phyloP scores from a whole-genome alignment of 2,797 vertebrate genomes.

The Enteromius radiatus region DNA sequence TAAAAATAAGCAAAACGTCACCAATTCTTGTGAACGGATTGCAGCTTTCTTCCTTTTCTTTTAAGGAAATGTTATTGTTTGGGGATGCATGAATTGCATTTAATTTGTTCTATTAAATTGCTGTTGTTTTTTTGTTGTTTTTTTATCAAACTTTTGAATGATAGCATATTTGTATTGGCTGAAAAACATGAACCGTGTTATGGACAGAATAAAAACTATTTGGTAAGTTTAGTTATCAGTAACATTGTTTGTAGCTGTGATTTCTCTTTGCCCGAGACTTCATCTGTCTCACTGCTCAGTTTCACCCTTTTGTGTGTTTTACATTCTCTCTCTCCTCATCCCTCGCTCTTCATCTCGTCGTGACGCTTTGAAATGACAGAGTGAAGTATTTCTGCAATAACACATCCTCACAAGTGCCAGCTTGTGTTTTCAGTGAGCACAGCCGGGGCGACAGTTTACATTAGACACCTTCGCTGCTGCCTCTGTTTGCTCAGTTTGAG shows the following conservation, averaged over 20 bases:
- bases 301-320: constrained; percentile 29
- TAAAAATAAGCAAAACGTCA: background rate
- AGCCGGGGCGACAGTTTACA: constrained; percentile 39
- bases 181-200: background rate
- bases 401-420: constrained; percentile 27
- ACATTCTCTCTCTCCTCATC: constrained; percentile 36
- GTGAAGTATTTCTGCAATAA: constrained; percentile 41
- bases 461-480: constrained; percentile 36
- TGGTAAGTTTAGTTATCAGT: background rate
- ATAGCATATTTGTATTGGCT: background rate
- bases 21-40: background rate
- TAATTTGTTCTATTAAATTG: too few species aligned
- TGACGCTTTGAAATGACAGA: constrained; percentile 7
- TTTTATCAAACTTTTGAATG: background rate
- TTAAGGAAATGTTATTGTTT: background rate
- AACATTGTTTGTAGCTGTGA: background rate
- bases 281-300: constrained; percentile 9
- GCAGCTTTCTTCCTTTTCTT: background rate
- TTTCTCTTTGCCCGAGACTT: constrained; percentile 1
- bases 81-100: background rate
- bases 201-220: constrained; percentile 6
- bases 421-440: constrained; percentile 38
- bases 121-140: too few species aligned
- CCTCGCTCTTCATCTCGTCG: constrained; percentile 2
- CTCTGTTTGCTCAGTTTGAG: constrained; percentile 51